These are phyloP conservation scores for Drosophila leonis DNA, from an alignment of 2,888 invertebrate species.

Conservation along the genomic window DNA sequence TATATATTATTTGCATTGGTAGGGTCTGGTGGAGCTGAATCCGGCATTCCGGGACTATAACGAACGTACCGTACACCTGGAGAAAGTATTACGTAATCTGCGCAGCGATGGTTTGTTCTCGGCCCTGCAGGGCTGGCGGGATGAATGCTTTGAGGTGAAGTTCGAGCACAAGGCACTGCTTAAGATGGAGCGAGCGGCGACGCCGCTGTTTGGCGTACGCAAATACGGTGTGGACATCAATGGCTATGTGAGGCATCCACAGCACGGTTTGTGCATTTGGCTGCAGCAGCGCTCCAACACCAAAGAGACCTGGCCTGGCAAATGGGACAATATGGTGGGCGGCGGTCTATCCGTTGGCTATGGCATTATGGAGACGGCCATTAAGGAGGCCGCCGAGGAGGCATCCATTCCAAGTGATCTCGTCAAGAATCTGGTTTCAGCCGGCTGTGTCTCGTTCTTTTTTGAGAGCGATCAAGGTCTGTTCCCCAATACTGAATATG, in stretches of 20 bases:
- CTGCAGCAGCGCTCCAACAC: slow-evolving; percentile 95
- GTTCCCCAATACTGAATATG: slow-evolving; percentile 97
- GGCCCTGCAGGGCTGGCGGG: slow-evolving; percentile 95
- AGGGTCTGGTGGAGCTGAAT: slow-evolving; percentile 92
- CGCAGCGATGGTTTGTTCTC: slow-evolving; percentile 91
- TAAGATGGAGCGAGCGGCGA: slow-evolving; percentile 96
- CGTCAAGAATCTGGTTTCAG: slow-evolving; percentile 87
- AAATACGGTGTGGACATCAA: slow-evolving; percentile 98
- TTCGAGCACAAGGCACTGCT: slow-evolving; percentile 87
- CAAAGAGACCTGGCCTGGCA: slow-evolving; percentile 97
- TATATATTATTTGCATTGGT: slow-evolving; percentile 80
- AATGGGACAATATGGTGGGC: slow-evolving; percentile 98
- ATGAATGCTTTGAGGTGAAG: slow-evolving; percentile 97
- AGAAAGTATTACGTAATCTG: slow-evolving; percentile 91
- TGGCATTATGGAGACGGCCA: slow-evolving; percentile 94
- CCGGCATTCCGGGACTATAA: slow-evolving; percentile 94
- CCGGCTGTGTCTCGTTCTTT: slow-evolving; percentile 88
- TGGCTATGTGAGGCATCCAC: slow-evolving; percentile 94
- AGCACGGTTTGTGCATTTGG: slow-evolving; percentile 94
- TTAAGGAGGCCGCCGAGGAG: slow-evolving; percentile 97
- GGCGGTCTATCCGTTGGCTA: slow-evolving; percentile 96
- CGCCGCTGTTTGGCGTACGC: slow-evolving; percentile 96
- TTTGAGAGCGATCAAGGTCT: slow-evolving; percentile 97
- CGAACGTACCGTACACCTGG: slow-evolving; percentile 92
- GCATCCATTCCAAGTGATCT: slow-evolving; percentile 94